Evolutionary conservation across 1,140 invertebrate species (phyloP), one percentile per base, ranked within the genome.

Genomic region (Heliconius himera): DNA sequence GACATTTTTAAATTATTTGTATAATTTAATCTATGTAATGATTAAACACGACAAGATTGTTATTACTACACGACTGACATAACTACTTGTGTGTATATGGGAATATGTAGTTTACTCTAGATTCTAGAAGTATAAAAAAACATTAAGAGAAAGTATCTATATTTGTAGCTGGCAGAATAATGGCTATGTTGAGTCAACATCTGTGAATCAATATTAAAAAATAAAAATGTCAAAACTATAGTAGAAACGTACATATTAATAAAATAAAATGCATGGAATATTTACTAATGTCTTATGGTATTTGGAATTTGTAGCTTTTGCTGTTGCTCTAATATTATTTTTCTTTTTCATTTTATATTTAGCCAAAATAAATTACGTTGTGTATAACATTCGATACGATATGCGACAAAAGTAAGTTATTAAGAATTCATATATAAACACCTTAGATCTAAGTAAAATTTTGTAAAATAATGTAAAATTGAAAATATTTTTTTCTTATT

Each of bases 221-320:
- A 9, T 11, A 56, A n/a, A 54, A 8, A 29, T 76, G 56, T 66
- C 74, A 70, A 26, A 66, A 66, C 9, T 66, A 4, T 70, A 70
- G 36, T 72, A 22, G 54, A 74, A 56, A 13, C n/a, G 6, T 13
- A 46, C 20, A 76, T 16, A 81, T 74, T 49, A 77, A 74, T 29
- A 77, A 18, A 66, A n/a, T 76, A 76, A 54, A 82, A 88, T 91
- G 88, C 85, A 88, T 71, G 89, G 85, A n/a, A 71, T 88, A 81
- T 92, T 88, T 66, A 91, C 92, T 18, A 92, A 88, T 79, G 81
- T 85, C 2, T 71, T 94, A 8, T 94, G 92, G 92, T 94, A 92
- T 82, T 85, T 94, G 26, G 92, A 94, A 81, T 92, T 94, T 72
- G 72, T 90, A 38, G 89, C 88, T 8, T 93, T 94, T 78, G 86